Percentiles rank a stretch among this genome's conserved stretches.
phyloP scores from a whole-genome alignment of 2,797 vertebrate genomes.

The Merluccius polli region DNA sequence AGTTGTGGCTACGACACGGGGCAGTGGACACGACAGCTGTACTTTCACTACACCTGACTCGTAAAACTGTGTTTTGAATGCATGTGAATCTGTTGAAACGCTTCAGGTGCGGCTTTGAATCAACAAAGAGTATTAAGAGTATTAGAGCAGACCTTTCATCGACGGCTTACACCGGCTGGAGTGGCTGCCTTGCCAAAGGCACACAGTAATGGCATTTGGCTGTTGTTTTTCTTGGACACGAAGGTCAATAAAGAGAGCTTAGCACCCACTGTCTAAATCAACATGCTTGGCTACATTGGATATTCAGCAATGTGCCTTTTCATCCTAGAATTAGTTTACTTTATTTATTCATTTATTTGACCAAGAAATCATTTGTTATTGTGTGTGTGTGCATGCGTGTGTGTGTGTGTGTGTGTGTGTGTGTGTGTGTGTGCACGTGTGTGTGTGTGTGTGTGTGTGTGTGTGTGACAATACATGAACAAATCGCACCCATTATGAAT shows the following conservation, averaged over 20 bases:
- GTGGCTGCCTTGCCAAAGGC: neutral
- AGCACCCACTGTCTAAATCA: neutral
- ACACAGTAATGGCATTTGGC: neutral
- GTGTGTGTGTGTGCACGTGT: slow-evolving; percentile 23
- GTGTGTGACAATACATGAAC: no score
- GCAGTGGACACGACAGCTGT: neutral
- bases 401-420: slow-evolving; percentile 4
- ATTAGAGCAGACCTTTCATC: neutral
- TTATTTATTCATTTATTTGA: neutral
- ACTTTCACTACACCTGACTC: neutral
- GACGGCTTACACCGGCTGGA: no score
- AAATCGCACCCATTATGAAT: slow-evolving; percentile 26
- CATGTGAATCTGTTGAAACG: neutral
- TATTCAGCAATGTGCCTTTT: neutral
- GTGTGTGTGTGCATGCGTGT: slow-evolving; percentile 2
- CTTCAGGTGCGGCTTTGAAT: neutral
- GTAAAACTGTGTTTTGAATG: neutral
- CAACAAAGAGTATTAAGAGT: neutral
- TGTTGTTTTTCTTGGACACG: neutral
- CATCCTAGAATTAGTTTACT: neutral
- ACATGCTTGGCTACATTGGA: neutral
- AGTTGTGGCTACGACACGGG: neutral
- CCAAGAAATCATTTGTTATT: neutral
- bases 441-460: slow-evolving; percentile 44
- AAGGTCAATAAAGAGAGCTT: neutral